Conservation (phyloP, 2,113 vertebrate genomes). For the Oryzias javanicus region DNA sequence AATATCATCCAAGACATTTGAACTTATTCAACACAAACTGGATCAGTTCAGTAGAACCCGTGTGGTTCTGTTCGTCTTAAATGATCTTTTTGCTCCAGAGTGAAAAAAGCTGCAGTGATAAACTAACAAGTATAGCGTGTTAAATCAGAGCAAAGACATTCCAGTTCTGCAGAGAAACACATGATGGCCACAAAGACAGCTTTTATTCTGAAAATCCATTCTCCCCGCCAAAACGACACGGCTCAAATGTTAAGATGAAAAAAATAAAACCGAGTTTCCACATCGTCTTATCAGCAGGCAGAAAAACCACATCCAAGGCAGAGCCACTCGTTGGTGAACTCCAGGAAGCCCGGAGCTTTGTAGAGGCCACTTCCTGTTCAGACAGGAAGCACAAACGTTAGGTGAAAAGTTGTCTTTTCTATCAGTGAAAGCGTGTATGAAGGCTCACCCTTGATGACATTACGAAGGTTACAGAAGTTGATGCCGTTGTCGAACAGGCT, state of each 20-base stretch:
- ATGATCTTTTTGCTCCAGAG: neutral
- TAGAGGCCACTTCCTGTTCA: constrained; percentile 57
- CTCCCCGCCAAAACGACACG: neutral
- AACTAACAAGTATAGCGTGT: neutral
- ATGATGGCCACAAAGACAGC: neutral
- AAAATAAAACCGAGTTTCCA: neutral
- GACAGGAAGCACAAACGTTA: constrained; percentile 10
- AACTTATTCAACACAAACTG: too few species aligned
- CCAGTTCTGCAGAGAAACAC: neutral
- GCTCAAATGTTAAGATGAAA: neutral
- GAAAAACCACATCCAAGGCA: constrained; percentile 47
- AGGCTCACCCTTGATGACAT: constrained; percentile 42
- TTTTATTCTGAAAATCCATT: constrained; percentile 9
- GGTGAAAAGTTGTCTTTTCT: neutral
- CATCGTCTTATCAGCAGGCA: constrained; percentile 28
- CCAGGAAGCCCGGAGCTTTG: constrained; percentile 49
- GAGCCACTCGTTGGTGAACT: constrained; percentile 63
- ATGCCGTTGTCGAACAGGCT: constrained; percentile 58
- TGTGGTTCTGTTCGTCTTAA: neutral
- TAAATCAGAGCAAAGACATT: neutral
- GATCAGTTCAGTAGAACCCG: neutral
- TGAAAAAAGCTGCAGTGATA: neutral
- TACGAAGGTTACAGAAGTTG: constrained; percentile 66
- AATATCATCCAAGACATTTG: too few species aligned
- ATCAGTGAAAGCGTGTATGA: neutral